These are phyloP conservation scores for Anthrax anthrax DNA, from an alignment of 2,888 invertebrate species.

Conservation along the genomic window DNA sequence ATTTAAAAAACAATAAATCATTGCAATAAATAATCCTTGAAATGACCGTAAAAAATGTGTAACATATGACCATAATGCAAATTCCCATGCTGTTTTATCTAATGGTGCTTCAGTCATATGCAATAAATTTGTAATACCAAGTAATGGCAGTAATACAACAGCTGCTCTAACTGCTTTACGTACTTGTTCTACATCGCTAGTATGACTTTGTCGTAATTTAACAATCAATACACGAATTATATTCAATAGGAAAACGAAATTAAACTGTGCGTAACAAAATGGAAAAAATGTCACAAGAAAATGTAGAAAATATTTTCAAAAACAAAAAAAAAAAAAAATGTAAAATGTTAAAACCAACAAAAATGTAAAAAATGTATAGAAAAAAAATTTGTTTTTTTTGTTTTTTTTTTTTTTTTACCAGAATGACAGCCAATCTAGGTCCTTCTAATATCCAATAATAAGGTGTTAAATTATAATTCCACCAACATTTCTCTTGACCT, in stretches of 20 bases:
- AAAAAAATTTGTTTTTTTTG: too few species aligned
- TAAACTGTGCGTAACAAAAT: too few species aligned
- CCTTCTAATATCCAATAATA: constrained; percentile 87
- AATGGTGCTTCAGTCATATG: constrained; percentile 57
- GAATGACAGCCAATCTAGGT: constrained; percentile 62
- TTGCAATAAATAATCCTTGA: constrained; percentile 68
- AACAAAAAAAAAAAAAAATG: constrained; percentile 22
- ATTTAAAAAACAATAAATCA: constrained; percentile 70
- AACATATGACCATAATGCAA: constrained; percentile 64
- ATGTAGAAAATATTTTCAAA: too few species aligned
- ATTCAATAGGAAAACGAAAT: constrained; percentile 61
- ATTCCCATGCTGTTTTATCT: constrained; percentile 50
- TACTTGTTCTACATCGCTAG: constrained; percentile 60
- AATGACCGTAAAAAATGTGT: constrained; percentile 71
- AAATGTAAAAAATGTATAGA: neutral
- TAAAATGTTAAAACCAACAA: neutral
- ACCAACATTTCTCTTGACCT: constrained; percentile 47
- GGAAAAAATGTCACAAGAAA: too few species aligned
- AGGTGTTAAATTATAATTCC: constrained; percentile 64
- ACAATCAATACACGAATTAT: constrained; percentile 65
- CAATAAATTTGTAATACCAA: constrained; percentile 66
- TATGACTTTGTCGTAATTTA: constrained; percentile 56
- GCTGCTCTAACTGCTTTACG: constrained; percentile 71
- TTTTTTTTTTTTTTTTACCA: too few species aligned
- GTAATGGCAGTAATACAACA: constrained; percentile 58